A percentile compares a stretch with the other conserved stretches of the same genome.
phyloP scores from a whole-genome alignment of 2,113 vertebrate genomes.

The Cyanoramphus novaezelandiae region DNA sequence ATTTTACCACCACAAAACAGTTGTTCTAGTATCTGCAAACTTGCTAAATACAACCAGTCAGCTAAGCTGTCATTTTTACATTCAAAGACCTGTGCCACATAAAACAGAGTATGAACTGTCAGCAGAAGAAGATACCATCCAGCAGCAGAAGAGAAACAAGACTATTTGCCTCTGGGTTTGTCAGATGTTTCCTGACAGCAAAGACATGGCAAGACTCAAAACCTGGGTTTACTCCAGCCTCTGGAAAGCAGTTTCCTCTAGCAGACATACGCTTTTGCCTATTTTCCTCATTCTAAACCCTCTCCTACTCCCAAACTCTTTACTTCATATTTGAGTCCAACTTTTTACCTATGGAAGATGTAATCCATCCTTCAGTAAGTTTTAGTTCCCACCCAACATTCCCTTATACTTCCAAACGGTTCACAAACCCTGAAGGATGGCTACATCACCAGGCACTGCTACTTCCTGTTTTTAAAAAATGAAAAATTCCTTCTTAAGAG shows the following conservation, averaged over 20 bases:
- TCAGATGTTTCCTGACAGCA: constrained; percentile 12
- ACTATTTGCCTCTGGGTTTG: constrained; percentile 1
- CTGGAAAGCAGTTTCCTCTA: background rate
- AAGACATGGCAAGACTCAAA: background rate
- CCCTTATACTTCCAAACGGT: background rate
- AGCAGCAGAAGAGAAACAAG: background rate
- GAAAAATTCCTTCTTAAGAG: background rate
- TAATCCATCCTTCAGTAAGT: background rate
- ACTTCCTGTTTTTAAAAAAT: background rate
- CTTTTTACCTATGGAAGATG: background rate
- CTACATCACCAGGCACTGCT: background rate
- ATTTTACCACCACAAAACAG: background rate
- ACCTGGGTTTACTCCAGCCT: background rate
- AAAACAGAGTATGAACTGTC: background rate
- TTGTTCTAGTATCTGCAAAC: background rate
- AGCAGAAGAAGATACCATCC: background rate
- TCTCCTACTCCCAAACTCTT: background rate
- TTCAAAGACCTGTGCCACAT: background rate
- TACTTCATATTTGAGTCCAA: background rate
- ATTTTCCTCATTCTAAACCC: background rate
- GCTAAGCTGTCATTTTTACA: background rate
- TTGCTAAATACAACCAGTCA: constrained; percentile 21
- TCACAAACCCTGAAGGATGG: background rate
- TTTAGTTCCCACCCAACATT: background rate
- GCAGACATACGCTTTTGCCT: background rate